Evolutionary conservation across 1,140 invertebrate species (phyloP).

Genomic region (Hormaphis cornu): DNA sequence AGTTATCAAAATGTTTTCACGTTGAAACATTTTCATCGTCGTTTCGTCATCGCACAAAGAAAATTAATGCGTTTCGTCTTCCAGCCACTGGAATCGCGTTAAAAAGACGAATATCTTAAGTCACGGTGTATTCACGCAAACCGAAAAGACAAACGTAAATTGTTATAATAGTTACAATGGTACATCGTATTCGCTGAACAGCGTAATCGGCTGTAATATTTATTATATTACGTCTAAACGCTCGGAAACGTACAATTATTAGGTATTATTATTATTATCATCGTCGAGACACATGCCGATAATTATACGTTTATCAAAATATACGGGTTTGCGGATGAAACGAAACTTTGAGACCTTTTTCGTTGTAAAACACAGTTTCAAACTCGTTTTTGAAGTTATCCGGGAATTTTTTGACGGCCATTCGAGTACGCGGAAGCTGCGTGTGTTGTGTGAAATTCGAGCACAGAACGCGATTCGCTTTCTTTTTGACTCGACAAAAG

Average conservation of each 20-base stretch:
- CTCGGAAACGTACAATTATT: neutral
- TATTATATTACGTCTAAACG: no score
- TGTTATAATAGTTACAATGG: no score
- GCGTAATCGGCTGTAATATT: neutral
- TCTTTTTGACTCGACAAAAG: neutral
- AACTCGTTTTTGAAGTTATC: neutral
- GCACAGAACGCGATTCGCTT: neutral
- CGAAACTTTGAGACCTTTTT: neutral
- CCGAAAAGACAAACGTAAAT: no score
- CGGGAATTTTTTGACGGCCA: neutral
- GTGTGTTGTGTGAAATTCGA: neutral
- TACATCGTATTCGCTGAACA: no score
- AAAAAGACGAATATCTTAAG: no score
- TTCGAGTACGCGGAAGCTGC: neutral
- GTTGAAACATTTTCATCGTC: no score
- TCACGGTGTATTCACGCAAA: no score
- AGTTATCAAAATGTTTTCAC: no score
- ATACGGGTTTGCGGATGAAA: neutral
- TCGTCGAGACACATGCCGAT: neutral
- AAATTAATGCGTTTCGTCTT: no score
- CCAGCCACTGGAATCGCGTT: no score
- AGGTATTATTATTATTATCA: neutral
- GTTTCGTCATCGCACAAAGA: no score
- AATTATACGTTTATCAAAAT: neutral
- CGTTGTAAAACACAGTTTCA: neutral